phyloP scores from a whole-genome alignment of 2,888 invertebrate genomes.

The Drosophila macrospina region DNA sequence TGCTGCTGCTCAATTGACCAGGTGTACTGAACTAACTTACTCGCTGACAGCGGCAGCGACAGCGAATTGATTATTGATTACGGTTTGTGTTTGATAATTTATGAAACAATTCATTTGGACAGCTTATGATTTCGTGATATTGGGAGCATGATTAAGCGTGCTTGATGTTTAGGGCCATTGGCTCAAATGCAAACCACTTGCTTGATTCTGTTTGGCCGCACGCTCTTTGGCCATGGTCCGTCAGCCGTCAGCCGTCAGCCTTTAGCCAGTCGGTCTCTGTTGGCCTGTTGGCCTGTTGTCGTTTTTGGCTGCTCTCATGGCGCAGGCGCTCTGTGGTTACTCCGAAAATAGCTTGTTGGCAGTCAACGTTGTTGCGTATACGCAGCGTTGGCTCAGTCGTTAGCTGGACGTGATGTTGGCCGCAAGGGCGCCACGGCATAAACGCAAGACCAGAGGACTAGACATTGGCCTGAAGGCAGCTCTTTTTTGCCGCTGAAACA shows the following conservation, averaged over 20 bases:
- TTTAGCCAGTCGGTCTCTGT: no score
- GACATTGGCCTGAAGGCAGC: constrained; percentile 61
- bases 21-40: constrained; percentile 25
- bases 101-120: constrained; percentile 24
- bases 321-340: constrained; percentile 65
- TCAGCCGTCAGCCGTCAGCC: neutral
- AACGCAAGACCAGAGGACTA: constrained; percentile 40
- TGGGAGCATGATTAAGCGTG: constrained; percentile 25
- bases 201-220: constrained; percentile 68
- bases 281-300: neutral
- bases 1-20: constrained; percentile 16
- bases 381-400: constrained; percentile 74
- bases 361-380: constrained; percentile 69
- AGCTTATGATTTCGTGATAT: constrained; percentile 33
- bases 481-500: constrained; percentile 74
- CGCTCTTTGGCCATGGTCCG: neutral
- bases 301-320: constrained; percentile 29
- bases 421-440: constrained; percentile 78
- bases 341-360: constrained; percentile 66
- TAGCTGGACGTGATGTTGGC: constrained; percentile 81
- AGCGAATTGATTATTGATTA: constrained; percentile 41
- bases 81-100: constrained; percentile 18
- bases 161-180: constrained; percentile 56
- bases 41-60: constrained; percentile 12
- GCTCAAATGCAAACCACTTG: constrained; percentile 72